These are phyloP conservation scores for Cyphomyrus discorhynchus DNA, from an alignment of 2,113 vertebrate species.

Conservation along the genomic window DNA sequence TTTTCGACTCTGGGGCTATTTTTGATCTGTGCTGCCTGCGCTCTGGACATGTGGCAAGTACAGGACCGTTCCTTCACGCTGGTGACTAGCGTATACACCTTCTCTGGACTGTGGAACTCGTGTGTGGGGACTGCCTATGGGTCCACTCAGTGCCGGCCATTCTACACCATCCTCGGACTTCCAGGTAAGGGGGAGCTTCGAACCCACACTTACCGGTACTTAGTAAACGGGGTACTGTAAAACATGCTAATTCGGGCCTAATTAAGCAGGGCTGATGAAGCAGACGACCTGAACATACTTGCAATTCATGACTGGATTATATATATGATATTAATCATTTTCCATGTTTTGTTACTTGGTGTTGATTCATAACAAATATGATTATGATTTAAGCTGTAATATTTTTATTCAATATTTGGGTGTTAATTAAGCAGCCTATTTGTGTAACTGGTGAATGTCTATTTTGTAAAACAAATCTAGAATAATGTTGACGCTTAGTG, in stretches of 20 bases:
- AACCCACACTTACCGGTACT: not conserved
- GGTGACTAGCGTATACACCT: slow-evolving; percentile 69
- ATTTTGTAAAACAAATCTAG: not conserved
- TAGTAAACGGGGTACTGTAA: not conserved
- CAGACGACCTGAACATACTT: not conserved
- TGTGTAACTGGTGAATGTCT: not conserved
- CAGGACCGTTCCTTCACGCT: slow-evolving; percentile 73
- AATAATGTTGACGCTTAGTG: not conserved
- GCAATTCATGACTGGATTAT: not conserved
- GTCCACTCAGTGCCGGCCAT: slow-evolving; percentile 73
- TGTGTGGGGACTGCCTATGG: slow-evolving; percentile 71
- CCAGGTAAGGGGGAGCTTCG: slow-evolving; percentile 65
- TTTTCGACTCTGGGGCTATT: slow-evolving; percentile 61
- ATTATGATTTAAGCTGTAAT: not conserved
- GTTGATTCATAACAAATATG: not conserved
- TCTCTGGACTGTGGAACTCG: slow-evolving; percentile 74
- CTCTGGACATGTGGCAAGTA: slow-evolving; percentile 74
- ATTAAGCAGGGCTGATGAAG: not conserved
- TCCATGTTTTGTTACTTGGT: not conserved
- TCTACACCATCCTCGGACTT: slow-evolving; percentile 77
- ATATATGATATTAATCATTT: not conserved
- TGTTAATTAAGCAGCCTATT: not conserved
- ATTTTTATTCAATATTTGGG: not conserved
- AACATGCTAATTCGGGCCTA: not conserved
- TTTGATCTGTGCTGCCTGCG: slow-evolving; percentile 67